phyloP scores from a whole-genome alignment of 2,113 vertebrate species.

The Neomonachus schauinslandi region DNA sequence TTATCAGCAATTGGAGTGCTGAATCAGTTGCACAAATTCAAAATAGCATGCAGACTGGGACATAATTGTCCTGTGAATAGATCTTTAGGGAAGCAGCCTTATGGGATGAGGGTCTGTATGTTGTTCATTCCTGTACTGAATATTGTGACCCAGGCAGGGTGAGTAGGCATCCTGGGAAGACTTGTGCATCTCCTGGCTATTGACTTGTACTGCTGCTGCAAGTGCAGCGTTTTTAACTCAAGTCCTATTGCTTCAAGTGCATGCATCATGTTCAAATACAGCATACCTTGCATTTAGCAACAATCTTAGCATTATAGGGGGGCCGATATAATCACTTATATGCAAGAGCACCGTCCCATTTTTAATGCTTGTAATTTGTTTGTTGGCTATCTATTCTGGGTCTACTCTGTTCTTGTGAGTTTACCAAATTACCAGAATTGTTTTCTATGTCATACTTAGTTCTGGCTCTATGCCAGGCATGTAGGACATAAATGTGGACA shows the following conservation, averaged over 20 bases:
- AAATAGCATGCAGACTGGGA: constrained; percentile 43
- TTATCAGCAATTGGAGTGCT: constrained; percentile 44
- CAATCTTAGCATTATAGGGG: neutral
- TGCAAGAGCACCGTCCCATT: neutral
- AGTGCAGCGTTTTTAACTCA: neutral
- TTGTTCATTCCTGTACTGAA: neutral
- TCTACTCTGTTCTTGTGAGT: neutral
- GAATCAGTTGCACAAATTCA: constrained; percentile 56
- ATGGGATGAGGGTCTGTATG: neutral
- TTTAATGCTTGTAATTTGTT: neutral
- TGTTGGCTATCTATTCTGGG: neutral
- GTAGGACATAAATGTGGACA: neutral
- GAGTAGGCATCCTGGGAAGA: neutral
- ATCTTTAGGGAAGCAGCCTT: neutral
- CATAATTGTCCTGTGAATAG: constrained; percentile 2
- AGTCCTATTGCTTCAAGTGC: neutral
- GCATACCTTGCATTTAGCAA: neutral
- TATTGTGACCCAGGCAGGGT: neutral
- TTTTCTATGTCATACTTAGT: neutral
- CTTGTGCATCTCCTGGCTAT: neutral
- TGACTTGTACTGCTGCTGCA: neutral
- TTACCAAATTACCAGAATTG: neutral
- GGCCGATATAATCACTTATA: neutral
- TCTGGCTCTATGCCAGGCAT: neutral
- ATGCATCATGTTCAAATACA: neutral